Percentiles rank a stretch among this genome's conserved stretches.
These are phyloP conservation scores for Nemotelus pantherinus DNA, from an alignment of 2,888 invertebrate species.

Conservation along the genomic window DNA sequence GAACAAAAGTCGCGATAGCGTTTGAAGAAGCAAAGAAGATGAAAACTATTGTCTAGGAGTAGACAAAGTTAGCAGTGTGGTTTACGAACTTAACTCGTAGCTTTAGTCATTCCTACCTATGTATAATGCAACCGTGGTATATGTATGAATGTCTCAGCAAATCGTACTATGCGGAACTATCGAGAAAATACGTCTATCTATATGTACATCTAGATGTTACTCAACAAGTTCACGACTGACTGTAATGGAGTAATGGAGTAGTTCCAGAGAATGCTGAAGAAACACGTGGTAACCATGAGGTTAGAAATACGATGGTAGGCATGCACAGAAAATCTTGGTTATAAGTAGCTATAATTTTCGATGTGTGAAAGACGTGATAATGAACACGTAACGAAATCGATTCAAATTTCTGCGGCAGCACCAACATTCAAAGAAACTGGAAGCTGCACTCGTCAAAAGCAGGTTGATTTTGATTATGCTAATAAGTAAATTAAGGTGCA, in stretches of 20 bases:
- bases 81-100: no score
- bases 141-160: not conserved
- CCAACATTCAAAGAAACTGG: not conserved
- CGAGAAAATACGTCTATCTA: not conserved
- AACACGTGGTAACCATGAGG: slow-evolving; percentile 1
- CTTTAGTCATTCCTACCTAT: not conserved
- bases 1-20: no score
- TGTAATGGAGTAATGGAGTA: not conserved
- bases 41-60: no score
- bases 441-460: not conserved
- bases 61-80: no score
- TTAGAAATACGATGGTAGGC: not conserved
- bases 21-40: no score
- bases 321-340: not conserved
- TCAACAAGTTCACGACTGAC: not conserved
- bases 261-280: not conserved
- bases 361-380: slow-evolving; percentile 14
- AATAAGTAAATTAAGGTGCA: slow-evolving; percentile 6
- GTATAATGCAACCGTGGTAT: not conserved
- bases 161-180: slow-evolving; percentile 10
- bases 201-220: not conserved
- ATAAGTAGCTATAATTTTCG: not conserved
- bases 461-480: slow-evolving; percentile 30
- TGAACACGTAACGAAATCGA: slow-evolving; percentile 19
- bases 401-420: not conserved